Evolutionary conservation across 1,140 invertebrate species (phyloP).

Genomic region (Ephestia elutella): DNA sequence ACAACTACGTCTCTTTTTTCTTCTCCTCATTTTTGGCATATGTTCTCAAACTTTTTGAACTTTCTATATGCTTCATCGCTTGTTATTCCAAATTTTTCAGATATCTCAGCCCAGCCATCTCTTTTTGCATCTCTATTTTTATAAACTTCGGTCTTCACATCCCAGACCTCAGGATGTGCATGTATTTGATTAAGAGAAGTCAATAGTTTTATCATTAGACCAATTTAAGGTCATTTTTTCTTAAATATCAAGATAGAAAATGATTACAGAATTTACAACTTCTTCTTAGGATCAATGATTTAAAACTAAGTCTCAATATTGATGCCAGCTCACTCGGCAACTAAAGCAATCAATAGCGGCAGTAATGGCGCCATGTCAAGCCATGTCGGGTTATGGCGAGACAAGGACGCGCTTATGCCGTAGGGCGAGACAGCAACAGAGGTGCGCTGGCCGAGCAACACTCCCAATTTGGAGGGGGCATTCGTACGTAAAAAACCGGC

Average conservation of each 20-base stretch:
- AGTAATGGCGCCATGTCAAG: neutral
- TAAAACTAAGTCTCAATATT: neutral
- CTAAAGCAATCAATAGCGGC: neutral
- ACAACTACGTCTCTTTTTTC: neutral
- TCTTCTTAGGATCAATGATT: neutral
- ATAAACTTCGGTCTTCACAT: neutral
- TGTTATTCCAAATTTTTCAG: neutral
- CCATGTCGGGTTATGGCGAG: neutral
- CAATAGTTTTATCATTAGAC: neutral
- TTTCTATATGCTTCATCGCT: neutral
- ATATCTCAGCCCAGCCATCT: neutral
- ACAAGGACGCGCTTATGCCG: neutral
- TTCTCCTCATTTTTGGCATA: neutral
- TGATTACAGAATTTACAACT: neutral
- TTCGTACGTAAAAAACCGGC: neutral
- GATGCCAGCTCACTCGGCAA: neutral
- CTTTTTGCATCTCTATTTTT: neutral
- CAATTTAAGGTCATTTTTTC: neutral
- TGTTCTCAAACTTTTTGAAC: neutral
- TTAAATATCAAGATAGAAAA: neutral
- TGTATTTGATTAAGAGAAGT: neutral
- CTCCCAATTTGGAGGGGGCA: neutral
- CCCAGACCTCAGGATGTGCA: neutral
- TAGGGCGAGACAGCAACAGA: neutral
- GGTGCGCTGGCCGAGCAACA: neutral